Conservation (phyloP, 2,797 vertebrate species). For the Trematomus bernacchii region DNA sequence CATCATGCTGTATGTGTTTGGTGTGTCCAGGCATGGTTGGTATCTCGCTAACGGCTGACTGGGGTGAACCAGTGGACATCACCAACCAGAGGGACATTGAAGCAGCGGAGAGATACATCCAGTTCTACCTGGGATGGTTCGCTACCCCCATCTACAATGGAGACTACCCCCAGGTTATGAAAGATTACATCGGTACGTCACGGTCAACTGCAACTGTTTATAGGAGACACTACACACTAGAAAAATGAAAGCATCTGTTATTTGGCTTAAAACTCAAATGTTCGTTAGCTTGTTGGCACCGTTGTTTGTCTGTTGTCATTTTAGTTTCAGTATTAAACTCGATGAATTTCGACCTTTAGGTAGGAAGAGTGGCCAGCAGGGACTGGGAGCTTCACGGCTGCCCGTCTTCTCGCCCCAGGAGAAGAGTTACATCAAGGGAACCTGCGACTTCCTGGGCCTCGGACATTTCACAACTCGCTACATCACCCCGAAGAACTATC, state of each 20-base stretch:
- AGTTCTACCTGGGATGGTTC: constrained; percentile 95
- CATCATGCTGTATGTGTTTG: background rate
- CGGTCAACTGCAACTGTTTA: background rate
- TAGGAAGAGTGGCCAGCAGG: constrained; percentile 91
- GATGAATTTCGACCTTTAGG: constrained; percentile 72
- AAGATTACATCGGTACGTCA: constrained; percentile 89
- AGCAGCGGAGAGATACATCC: constrained; percentile 91
- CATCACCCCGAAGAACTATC: constrained; percentile 88
- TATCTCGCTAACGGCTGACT: constrained; percentile 90
- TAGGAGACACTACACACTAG: background rate
- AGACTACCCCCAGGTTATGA: constrained; percentile 95
- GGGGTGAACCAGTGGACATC: constrained; percentile 92
- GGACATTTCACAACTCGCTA: constrained; percentile 93
- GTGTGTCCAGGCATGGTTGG: constrained; percentile 88
- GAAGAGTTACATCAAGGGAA: constrained; percentile 91
- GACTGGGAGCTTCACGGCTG: constrained; percentile 87
- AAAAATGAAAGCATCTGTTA: background rate
- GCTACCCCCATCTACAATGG: constrained; percentile 91
- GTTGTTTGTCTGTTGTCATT: background rate
- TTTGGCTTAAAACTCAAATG: background rate
- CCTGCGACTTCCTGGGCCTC: constrained; percentile 92
- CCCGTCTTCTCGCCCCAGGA: constrained; percentile 91
- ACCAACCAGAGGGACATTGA: constrained; percentile 87
- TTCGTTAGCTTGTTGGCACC: background rate
- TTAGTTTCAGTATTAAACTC: background rate